Evolutionary conservation across 2,113 vertebrate genomes (phyloP).

Genomic region (Periophthalmodon schlosseri): DNA sequence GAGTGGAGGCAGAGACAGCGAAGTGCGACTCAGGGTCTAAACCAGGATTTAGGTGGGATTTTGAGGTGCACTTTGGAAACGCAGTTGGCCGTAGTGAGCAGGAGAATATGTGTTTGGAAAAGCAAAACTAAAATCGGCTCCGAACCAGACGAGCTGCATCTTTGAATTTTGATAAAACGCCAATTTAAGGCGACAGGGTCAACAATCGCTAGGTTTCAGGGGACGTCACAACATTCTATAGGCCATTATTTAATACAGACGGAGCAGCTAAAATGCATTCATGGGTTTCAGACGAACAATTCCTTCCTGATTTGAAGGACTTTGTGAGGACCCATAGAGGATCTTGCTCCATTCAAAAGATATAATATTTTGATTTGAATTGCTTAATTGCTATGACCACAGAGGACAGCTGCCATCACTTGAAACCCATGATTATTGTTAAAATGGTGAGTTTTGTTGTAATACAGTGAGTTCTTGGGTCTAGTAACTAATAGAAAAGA

Average conservation of each 20-base stretch:
- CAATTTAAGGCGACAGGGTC: conserved; percentile 55
- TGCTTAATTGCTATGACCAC: no score
- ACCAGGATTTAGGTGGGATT: conserved; percentile 64
- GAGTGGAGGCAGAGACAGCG: conserved; percentile 34
- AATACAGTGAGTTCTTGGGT: no score
- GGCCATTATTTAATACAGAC: background rate
- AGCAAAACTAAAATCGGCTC: conserved; percentile 40
- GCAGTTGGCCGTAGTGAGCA: conserved; percentile 18
- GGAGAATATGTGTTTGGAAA: conserved; percentile 38
- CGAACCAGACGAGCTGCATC: conserved; percentile 23
- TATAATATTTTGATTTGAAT: no score
- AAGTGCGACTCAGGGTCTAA: conserved; percentile 38
- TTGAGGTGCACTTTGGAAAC: conserved; percentile 57
- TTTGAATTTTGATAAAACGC: conserved; percentile 32
- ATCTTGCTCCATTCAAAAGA: no score
- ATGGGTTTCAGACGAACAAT: no score
- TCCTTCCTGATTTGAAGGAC: no score
- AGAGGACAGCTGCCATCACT: no score
- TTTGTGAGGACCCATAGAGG: no score
- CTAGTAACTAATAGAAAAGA: no score
- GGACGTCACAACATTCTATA: background rate
- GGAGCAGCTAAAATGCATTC: no score
- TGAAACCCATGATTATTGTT: no score
- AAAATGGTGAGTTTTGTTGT: no score
- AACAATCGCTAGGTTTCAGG: conserved; percentile 26